phyloP scores from a whole-genome alignment of 2,888 invertebrate species.

The Hirtodrosophila histrioides region DNA sequence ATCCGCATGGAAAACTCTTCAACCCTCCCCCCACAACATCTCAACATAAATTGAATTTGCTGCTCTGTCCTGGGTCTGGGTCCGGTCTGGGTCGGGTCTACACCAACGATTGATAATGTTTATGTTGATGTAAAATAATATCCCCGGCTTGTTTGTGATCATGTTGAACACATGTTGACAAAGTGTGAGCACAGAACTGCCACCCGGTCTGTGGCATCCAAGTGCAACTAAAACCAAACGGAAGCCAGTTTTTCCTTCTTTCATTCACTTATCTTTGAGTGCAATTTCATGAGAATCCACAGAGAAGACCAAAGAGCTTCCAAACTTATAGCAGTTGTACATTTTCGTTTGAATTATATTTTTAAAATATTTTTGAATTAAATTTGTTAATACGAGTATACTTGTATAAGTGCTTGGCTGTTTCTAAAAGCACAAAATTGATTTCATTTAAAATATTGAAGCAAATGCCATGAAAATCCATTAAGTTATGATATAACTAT shows the following conservation, averaged over 20 bases:
- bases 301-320: background rate
- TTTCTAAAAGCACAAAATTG: too few relatives aligned
- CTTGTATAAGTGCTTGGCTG: too few relatives aligned
- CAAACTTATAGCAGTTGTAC: background rate
- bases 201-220: conserved; percentile 28
- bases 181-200: conserved; percentile 46
- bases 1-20: conserved; percentile 3
- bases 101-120: conserved; percentile 32
- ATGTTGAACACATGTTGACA: conserved; percentile 76
- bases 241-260: conserved; percentile 41
- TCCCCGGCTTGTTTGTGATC: conserved; percentile 58
- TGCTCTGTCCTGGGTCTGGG: background rate
- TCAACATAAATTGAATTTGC: conserved; percentile 33
- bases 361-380: background rate
- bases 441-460: too few relatives aligned
- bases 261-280: conserved; percentile 16
- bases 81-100: conserved; percentile 3
- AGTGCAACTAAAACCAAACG: conserved; percentile 75
- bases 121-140: conserved; percentile 62
- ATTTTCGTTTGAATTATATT: background rate
- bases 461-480: conserved; percentile 3
- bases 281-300: conserved; percentile 8
- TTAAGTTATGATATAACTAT: conserved; percentile 11
- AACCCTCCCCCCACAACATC: background rate
- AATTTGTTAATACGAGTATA: too few relatives aligned